Conservation (phyloP, 2,888 invertebrate species). For the Lochmaea capreae region DNA sequence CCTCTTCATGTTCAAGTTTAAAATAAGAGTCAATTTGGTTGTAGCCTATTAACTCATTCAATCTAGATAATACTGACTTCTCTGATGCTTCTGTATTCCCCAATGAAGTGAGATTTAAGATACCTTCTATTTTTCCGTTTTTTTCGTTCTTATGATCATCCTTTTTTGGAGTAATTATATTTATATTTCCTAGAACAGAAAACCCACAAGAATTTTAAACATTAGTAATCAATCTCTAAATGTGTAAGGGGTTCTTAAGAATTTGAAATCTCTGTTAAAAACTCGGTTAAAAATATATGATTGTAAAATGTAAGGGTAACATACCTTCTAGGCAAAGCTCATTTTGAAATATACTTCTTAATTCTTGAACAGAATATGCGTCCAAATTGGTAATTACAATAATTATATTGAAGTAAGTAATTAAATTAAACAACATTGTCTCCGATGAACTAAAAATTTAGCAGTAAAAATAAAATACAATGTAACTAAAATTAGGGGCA, state of each 20-base stretch:
- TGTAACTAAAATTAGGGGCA: too few relatives aligned
- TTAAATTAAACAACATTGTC: background rate
- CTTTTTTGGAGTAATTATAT: constrained; percentile 5
- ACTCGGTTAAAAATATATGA: background rate
- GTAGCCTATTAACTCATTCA: constrained; percentile 54
- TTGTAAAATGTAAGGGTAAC: background rate
- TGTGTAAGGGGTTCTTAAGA: background rate
- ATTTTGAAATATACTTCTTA: constrained; percentile 18
- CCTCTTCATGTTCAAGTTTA: constrained; percentile 53
- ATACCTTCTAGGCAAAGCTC: constrained; percentile 31
- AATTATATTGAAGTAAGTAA: background rate
- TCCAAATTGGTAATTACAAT: background rate
- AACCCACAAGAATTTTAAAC: background rate
- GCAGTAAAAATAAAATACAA: background rate
- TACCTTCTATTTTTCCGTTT: constrained; percentile 5
- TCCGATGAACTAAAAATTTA: background rate
- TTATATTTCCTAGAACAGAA: constrained; percentile 23
- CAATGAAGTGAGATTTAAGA: constrained; percentile 23
- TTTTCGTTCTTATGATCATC: background rate
- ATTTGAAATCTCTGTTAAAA: too few relatives aligned
- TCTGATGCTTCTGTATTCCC: constrained; percentile 29
- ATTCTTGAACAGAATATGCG: constrained; percentile 10
- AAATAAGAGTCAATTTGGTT: constrained; percentile 52
- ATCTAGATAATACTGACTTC: constrained; percentile 46
- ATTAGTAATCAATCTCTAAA: constrained; percentile 1